Conservation (phyloP, 2,113 vertebrate species). For the Ornithorhynchus anatinus region DNA sequence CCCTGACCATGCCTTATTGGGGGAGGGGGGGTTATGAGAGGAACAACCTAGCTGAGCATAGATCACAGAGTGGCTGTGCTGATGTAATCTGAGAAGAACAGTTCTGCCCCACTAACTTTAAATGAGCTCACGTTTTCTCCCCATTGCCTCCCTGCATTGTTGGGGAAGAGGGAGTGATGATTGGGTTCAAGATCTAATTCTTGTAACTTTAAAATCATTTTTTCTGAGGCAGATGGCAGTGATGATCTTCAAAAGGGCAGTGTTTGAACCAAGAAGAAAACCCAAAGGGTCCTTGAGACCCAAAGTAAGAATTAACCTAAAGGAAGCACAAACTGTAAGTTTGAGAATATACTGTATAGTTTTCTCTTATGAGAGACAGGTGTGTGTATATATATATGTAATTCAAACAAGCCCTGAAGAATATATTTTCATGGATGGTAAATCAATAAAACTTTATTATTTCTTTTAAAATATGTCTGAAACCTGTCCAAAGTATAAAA, state of each 20-base stretch:
- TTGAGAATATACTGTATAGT: background rate
- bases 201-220: background rate
- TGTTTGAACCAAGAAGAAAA: conserved; percentile 82
- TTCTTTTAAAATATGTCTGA: no score
- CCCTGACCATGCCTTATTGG: no score
- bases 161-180: no score
- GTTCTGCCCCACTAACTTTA: no score
- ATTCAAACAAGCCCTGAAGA: background rate
- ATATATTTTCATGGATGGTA: background rate
- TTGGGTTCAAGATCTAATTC: accelerated
- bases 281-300: conserved; percentile 63
- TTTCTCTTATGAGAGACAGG: background rate
- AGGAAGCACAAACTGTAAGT: conserved; percentile 79
- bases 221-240: conserved; percentile 78
- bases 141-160: no score
- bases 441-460: no score
- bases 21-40: no score
- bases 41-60: no score
- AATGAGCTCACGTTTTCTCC: no score
- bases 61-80: no score
- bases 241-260: conserved; percentile 90
- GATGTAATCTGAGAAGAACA: no score
- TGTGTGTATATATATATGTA: background rate
- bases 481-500: background rate
- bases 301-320: conserved; percentile 73